Evolutionary conservation across 2,888 invertebrate genomes (phyloP), one percentile per base, ranked within the genome.

Genomic region (Idaea aversata): DNA sequence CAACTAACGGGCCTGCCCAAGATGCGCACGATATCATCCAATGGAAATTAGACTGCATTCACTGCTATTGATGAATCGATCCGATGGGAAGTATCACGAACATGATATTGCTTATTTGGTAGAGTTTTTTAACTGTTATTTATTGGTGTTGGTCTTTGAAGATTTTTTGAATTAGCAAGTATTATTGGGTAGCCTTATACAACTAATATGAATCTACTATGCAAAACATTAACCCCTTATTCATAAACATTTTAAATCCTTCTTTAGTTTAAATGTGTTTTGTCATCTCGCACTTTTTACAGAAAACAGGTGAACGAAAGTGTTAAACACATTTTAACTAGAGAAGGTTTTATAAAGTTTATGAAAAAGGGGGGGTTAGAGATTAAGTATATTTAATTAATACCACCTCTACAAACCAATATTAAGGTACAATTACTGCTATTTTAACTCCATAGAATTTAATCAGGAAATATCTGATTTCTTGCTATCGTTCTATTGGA

Each of bases 1-100:
- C 38, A 16, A 67, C 10, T 80, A 80, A 81, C 77, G 78, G 81
- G 70, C 73, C 70, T 66, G 62, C 65, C 47, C 67, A 60, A 76
- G 74, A 78, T 76, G 75, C 63, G 69, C 65, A 68, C 77, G 80
- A 80, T 77, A 78, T 80, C 81, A 79, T 80, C 79, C 66, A 70
- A 66, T 73, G 76, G 74, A 75, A 76, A 76, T 80, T 74, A 73
- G 76, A 75, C 71, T 70, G 66, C 68, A 71, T 72, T 74, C 67
- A 72, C 74, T 70, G 73, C 70, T 73, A 73, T 70, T 69, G 72
- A 72, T 68, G 73, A 69, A 67, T 65, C 67, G 69, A 69, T 57
- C 62, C 25, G 65, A 70, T 73, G 72, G 64, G 73, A 73, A 71
- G 67, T 73, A 65, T 69, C 65, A 69, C 70, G 34, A 63, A 61